Base-by-base conservation (phyloP, 2,113 vertebrate species). In the Aptenodytes forsteri region DNA sequence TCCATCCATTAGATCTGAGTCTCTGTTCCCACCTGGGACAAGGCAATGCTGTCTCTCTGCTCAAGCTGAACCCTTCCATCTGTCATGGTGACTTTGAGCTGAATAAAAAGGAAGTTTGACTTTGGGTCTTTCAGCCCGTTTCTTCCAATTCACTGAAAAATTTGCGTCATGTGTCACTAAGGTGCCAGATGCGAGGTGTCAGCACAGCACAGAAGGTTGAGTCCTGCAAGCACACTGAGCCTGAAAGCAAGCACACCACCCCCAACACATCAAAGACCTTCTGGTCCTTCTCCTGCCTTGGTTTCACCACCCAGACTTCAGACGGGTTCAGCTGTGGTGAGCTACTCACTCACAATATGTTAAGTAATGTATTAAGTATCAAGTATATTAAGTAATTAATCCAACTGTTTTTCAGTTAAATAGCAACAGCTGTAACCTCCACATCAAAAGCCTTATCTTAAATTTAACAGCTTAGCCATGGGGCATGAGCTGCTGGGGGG, bases 111-210 rank as follows among this genome's bases (percentile, higher is more conserved):
- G 13, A 95, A 86, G 34, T 50, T 70, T 91, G 42, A 34, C 25
- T 70, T 70, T 10, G 15, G 16, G 25, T 81, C 40, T 90, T 77
- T 73, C 36, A 62, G 21, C 13, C 82, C 4, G 0, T 55, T 22
- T 93, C n/a, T 92, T 71, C 22, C 32, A 75, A 84, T 64, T 50
- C 32, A 36, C 17, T 87, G 76, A 71, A 90, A 92, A 73, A 61
- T 8, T 20, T 72, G 6, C 2, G 2, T 58, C 9, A 22, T 77
- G 4, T 73, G 36, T 47, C 44, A 55, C 17, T 44, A 44, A 64
- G 9, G 18, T 79, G 47, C 8, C 26, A 86, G 34, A 38, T 83
- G 26, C 8, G 26, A 86, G 42, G 50, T 4, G 0, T 40, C 58
- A 65, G 15, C 19, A 34, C 8, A 49, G 10, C 2, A 1, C 19